phyloP scores from a whole-genome alignment of 1,140 invertebrate genomes.

The Heliconius himera region DNA sequence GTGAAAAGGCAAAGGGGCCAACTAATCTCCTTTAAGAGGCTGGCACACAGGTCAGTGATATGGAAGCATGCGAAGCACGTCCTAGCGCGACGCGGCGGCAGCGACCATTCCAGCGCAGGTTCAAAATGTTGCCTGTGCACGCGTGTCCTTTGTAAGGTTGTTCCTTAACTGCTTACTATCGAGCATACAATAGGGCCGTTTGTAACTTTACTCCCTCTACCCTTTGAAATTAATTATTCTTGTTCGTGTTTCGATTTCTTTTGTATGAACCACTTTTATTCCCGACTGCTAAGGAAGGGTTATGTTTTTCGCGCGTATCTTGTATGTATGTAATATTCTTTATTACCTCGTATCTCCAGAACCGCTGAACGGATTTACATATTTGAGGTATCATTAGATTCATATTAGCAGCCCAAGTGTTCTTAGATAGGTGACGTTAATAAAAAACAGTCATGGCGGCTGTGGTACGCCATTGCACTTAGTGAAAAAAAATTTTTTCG shows the following conservation, averaged over 20 bases:
- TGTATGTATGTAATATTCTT: too few species aligned
- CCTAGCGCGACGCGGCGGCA: neutral
- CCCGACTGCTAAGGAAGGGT: too few species aligned
- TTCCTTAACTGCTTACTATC: conserved; percentile 12
- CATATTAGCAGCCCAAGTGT: too few species aligned
- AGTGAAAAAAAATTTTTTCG: too few species aligned
- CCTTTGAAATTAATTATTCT: neutral
- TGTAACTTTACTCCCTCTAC: conserved; percentile 4
- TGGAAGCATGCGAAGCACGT: conserved; percentile 16
- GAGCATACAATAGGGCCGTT: neutral
- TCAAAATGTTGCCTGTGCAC: conserved; percentile 3
- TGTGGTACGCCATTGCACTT: too few species aligned
- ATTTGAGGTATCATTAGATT: too few species aligned
- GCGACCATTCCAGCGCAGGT: neutral
- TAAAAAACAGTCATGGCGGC: too few species aligned
- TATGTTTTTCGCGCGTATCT: too few species aligned
- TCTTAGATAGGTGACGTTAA: too few species aligned
- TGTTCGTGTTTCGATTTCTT: neutral
- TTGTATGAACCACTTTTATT: too few species aligned
- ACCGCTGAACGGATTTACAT: too few species aligned
- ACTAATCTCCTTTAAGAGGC: conserved; percentile 12
- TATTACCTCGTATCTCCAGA: too few species aligned
- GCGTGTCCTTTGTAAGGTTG: conserved; percentile 13
- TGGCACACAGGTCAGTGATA: conserved; percentile 11
- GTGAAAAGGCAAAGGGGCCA: conserved; percentile 1